Conservation (phyloP, 2,888 invertebrate species). For the Pollenia amentaria region DNA sequence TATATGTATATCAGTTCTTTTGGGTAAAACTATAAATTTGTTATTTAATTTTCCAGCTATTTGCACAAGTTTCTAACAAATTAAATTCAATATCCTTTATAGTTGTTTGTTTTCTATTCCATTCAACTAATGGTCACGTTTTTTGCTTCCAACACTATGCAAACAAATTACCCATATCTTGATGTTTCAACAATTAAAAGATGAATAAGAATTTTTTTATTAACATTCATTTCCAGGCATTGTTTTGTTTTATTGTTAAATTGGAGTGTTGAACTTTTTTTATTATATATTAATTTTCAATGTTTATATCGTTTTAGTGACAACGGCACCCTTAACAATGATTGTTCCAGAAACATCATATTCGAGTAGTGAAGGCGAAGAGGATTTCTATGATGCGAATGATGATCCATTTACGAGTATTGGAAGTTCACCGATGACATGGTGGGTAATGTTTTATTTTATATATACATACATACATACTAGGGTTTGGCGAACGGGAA, state of each 20-base stretch:
- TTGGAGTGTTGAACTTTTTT: no score
- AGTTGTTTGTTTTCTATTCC: neutral
- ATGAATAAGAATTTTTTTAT: neutral
- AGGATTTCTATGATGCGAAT: constrained; percentile 97
- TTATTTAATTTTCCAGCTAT: neutral
- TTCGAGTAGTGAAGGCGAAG: constrained; percentile 98
- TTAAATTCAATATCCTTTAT: neutral
- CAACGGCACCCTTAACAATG: constrained; percentile 81
- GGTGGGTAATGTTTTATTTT: constrained; percentile 80
- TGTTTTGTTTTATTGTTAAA: neutral
- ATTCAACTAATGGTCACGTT: neutral
- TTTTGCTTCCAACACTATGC: neutral
- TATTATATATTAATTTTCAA: neutral
- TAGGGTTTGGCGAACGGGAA: neutral
- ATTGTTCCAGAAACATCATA: constrained; percentile 94
- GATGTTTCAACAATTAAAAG: neutral
- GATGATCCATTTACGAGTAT: constrained; percentile 87
- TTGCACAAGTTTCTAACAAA: neutral
- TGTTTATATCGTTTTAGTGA: constrained; percentile 76
- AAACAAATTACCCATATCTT: constrained; percentile 1
- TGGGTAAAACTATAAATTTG: no score
- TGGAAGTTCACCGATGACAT: constrained; percentile 83
- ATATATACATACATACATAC: neutral
- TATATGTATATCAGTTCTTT: no score
- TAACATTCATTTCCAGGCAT: neutral